Conservation (phyloP, 2,113 vertebrate species). For the Leucoraja erinaceus region DNA sequence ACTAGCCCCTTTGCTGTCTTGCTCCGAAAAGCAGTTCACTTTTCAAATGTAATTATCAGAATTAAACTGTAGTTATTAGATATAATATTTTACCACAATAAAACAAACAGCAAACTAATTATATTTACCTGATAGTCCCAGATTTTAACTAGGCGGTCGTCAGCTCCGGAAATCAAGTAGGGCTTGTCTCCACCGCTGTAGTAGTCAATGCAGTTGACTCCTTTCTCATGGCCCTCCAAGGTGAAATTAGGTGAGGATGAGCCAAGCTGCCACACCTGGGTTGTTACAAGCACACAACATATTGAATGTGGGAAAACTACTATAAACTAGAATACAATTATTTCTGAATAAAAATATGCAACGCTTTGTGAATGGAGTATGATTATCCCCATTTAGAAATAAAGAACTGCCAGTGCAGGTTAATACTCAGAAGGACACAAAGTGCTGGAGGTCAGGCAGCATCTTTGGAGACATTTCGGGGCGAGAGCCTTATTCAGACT, state of each 20-base stretch:
- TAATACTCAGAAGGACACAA: too few relatives aligned
- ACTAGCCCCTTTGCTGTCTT: background rate
- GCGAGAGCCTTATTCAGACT: too few relatives aligned
- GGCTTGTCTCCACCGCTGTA: constrained; percentile 98
- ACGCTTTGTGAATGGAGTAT: background rate
- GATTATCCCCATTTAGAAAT: background rate
- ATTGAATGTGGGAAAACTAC: background rate
- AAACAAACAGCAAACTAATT: background rate
- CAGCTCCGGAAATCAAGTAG: constrained; percentile 93
- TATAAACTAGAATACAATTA: background rate
- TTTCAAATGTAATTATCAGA: background rate
- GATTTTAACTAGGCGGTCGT: constrained; percentile 95
- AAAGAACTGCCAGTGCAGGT: too few relatives aligned
- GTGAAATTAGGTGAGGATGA: constrained; percentile 97
- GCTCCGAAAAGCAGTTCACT: background rate
- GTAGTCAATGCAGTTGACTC: constrained; percentile 96
- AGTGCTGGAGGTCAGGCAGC: too few relatives aligned
- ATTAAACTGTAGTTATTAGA: background rate
- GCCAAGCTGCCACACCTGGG: constrained; percentile 96
- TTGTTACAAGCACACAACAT: background rate
- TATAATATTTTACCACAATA: background rate
- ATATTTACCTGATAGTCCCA: constrained; percentile 92
- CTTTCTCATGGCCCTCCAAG: constrained; percentile 94
- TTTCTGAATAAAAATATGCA: background rate
- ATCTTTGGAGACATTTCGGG: too few relatives aligned